Evolutionary conservation across 2,113 vertebrate genomes (phyloP).

Genomic region (Bubalus kerabau): DNA sequence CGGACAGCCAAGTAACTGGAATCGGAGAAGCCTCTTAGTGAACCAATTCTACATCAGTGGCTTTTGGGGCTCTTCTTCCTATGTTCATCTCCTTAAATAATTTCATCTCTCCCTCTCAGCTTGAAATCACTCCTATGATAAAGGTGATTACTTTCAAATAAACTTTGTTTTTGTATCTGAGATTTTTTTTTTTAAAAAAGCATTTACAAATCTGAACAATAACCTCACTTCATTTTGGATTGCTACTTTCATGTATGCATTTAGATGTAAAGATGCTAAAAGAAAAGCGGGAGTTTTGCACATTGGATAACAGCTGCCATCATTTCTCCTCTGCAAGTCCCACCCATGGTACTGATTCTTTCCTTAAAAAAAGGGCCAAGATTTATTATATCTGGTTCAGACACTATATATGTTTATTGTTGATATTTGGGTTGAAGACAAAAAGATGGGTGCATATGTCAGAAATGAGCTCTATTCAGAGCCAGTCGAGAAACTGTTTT

Average conservation of each 20-base stretch:
- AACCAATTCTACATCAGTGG: background rate
- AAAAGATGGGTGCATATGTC: background rate
- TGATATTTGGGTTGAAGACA: background rate
- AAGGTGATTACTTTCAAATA: background rate
- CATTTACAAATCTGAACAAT: slow-evolving; percentile 3
- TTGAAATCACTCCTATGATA: background rate
- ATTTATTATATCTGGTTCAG: background rate
- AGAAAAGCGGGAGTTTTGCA: background rate
- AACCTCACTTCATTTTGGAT: background rate
- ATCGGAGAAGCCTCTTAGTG: background rate
- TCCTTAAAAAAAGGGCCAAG: background rate
- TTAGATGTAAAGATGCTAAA: background rate
- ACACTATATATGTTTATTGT: background rate
- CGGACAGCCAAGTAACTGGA: background rate
- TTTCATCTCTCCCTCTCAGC: background rate
- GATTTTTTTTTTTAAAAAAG: background rate
- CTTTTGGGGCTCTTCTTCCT: background rate
- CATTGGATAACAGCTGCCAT: background rate
- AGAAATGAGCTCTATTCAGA: background rate
- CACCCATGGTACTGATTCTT: background rate
- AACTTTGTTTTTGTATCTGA: background rate
- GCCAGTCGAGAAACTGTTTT: background rate
- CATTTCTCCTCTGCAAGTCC: background rate
- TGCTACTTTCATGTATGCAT: background rate
- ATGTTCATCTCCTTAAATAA: background rate